These are phyloP conservation scores for Drosophila malerkotliana DNA, from an alignment of 1,140 invertebrate genomes.

Conservation along the genomic window DNA sequence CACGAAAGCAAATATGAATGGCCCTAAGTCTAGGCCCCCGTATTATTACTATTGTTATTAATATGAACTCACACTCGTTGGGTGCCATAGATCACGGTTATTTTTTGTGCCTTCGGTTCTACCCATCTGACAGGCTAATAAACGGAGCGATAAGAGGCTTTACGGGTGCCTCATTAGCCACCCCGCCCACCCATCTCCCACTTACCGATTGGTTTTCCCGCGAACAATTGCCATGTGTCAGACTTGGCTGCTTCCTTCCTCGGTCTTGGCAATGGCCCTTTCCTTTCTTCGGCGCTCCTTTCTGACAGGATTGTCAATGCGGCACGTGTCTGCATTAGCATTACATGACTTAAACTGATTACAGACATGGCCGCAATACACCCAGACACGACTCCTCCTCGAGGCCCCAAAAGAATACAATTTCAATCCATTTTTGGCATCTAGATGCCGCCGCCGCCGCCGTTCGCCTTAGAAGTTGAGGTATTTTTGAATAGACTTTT, in stretches of 20 bases:
- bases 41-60: conserved; percentile 38
- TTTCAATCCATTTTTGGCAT: conserved; percentile 25
- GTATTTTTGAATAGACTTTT: conserved; percentile 14
- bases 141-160: conserved; percentile 62
- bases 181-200: conserved; percentile 15
- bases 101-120: conserved; percentile 12
- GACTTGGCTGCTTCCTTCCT: neutral
- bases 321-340: conserved; percentile 60
- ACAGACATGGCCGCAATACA: conserved; percentile 8
- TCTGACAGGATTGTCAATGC: conserved; percentile 27
- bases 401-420: neutral
- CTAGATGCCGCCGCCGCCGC: neutral
- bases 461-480: neutral
- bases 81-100: conserved; percentile 45
- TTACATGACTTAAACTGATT: conserved; percentile 40
- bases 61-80: conserved; percentile 31
- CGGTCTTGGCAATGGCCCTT: neutral
- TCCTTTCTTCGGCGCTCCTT: neutral
- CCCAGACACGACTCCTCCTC: neutral
- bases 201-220: conserved; percentile 55
- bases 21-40: conserved; percentile 3
- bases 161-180: conserved; percentile 60
- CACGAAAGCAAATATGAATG: conserved; percentile 18
- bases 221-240: conserved; percentile 51
- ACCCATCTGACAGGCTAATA: conserved; percentile 56